phyloP scores from a whole-genome alignment of 2,888 invertebrate species.

The Sericinus montela region DNA sequence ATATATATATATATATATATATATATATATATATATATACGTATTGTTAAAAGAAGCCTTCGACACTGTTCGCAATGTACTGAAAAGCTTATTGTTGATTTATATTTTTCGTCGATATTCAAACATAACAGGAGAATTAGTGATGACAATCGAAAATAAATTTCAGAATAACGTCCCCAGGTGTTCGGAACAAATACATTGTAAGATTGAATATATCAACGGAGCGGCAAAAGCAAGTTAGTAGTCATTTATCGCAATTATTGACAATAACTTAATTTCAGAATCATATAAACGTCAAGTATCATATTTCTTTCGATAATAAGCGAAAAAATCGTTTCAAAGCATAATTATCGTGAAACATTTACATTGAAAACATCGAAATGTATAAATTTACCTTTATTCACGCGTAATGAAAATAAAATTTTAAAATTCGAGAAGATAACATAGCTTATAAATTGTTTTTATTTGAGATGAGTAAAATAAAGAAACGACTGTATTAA shows the following conservation, averaged over 20 bases:
- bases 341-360: slow-evolving; percentile 22
- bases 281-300: slow-evolving; percentile 5
- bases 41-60: slow-evolving; percentile 7
- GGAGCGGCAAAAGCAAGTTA: slow-evolving; percentile 34
- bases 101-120: slow-evolving; percentile 33
- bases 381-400: slow-evolving; percentile 16
- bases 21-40: too few species aligned
- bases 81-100: slow-evolving; percentile 19
- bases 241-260: slow-evolving; percentile 24
- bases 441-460: neutral
- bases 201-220: slow-evolving; percentile 31
- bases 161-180: slow-evolving; percentile 48
- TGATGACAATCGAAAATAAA: slow-evolving; percentile 47
- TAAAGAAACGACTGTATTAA: too few species aligned
- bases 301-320: slow-evolving; percentile 16
- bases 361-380: slow-evolving; percentile 23
- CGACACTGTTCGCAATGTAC: neutral
- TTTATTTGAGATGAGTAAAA: neutral
- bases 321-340: slow-evolving; percentile 19
- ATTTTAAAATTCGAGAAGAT: neutral
- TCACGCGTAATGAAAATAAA: slow-evolving; percentile 5
- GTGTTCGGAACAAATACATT: slow-evolving; percentile 53
- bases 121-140: slow-evolving; percentile 36
- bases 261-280: slow-evolving; percentile 26
- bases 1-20: too few species aligned